phyloP scores from a whole-genome alignment of 2,113 vertebrate species.

The Tyrannus savana region DNA sequence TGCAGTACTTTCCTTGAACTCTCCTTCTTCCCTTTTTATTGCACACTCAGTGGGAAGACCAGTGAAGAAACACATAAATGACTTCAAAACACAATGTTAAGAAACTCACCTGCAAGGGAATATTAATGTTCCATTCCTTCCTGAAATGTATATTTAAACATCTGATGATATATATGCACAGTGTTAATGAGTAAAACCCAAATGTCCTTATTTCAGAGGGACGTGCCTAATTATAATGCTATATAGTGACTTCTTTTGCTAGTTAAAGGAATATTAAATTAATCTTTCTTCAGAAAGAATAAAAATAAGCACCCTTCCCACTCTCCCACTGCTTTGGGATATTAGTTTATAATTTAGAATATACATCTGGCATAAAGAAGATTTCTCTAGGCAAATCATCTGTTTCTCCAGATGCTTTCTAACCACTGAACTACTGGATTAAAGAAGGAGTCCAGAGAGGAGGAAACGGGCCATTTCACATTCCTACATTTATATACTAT shows the following conservation, averaged over 20 bases:
- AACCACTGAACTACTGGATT: not conserved
- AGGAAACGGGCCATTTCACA: not conserved
- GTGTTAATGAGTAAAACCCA: not conserved
- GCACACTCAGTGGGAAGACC: not conserved
- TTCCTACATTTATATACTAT: not conserved
- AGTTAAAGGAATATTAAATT: not conserved
- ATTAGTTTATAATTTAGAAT: not conserved
- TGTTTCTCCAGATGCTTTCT: slow-evolving; percentile 32
- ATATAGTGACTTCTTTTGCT: not conserved
- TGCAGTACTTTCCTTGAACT: not conserved
- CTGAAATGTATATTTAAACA: not conserved
- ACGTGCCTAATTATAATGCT: not conserved
- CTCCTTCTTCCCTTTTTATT: not conserved
- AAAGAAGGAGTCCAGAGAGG: not conserved
- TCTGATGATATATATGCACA: not conserved
- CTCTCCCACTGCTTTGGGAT: not conserved
- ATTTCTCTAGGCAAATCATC: slow-evolving; percentile 21
- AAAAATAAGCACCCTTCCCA: not conserved
- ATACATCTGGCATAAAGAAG: not conserved
- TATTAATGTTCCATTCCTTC: not conserved
- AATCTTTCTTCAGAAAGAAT: not conserved
- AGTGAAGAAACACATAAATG: not conserved
- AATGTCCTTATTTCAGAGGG: not conserved
- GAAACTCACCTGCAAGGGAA: not conserved
- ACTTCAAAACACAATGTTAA: not conserved